These are phyloP conservation scores for Ginglymostoma cirratum DNA, from an alignment of 2,113 vertebrate genomes.

Conservation along the genomic window DNA sequence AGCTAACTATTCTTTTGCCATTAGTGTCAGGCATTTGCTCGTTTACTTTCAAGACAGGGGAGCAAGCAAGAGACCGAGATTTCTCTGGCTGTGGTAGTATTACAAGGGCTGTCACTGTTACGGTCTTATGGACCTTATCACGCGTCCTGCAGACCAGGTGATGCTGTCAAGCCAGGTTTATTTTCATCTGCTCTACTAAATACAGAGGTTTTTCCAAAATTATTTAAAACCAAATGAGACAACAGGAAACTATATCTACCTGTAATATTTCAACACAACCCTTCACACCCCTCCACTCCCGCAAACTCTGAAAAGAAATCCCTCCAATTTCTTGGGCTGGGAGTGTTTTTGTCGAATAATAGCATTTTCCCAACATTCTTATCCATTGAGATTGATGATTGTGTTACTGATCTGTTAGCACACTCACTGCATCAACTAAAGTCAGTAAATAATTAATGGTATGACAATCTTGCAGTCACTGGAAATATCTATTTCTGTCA, in stretches of 20 bases:
- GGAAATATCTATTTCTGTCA: background rate
- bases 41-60: too few species aligned
- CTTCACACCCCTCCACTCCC: background rate
- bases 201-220: background rate
- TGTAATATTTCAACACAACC: background rate
- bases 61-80: too few species aligned
- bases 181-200: background rate
- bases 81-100: background rate
- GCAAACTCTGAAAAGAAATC: background rate
- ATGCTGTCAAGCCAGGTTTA: background rate
- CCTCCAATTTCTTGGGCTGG: background rate
- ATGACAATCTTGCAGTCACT: background rate
- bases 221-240: background rate
- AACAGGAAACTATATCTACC: background rate
- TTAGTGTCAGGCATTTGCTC: too few species aligned
- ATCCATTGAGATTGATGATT: background rate
- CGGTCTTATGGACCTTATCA: background rate
- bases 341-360: background rate
- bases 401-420: background rate
- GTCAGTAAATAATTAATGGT: background rate
- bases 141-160: background rate
- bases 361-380: background rate
- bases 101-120: background rate
- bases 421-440: background rate
- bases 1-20: too few species aligned